Evolutionary conservation across 2,888 invertebrate genomes (phyloP), one percentile per base, ranked within the genome.

Genomic region (Gerris lacustris): DNA sequence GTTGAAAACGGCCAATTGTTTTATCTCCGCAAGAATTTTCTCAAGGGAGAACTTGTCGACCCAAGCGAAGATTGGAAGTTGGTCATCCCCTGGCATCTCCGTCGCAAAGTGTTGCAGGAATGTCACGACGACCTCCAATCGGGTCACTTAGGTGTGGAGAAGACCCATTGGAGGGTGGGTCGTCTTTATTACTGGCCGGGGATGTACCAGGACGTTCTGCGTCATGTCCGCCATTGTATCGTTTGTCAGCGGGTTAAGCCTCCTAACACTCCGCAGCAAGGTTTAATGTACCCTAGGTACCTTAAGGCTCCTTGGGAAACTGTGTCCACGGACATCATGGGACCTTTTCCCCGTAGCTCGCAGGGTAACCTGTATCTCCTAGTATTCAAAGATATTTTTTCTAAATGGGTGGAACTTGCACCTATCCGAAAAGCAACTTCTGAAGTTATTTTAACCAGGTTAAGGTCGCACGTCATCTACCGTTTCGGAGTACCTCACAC

Each of bases 341-440:
- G 77, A 9, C 79, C 78, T 4, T 72, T 78, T 7, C 78, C 78
- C 0, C 66, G 76, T 1, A 78, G 77, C 9, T 71, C 67, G 2
- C 73, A 74, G 68, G 77, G 77, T 7, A 75, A 77, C 70, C 69
- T 45, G 2, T 76, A 74, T 62, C 69, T 77, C 9, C 66, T 78
- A 9, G 76, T 77, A 17, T 74, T 77, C 6, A 75, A 76, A 44
- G 78, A 78, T 66, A 74, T 75, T 15, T 77, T 77, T 69, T 75
- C 76, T 6, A 77, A 76, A 70, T 76, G 75, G 74, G 70, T 75
- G 0, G 73, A 76, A 44, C 64, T 75, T 2, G 66, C 67, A 18
- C 75, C 76, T 0, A 67, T 78, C 6, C 66, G 75, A 7, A 70
- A 64, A 0, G 76, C 76, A 1, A 77, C 76, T 9, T 72, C 75